Evolutionary conservation across 2,113 vertebrate genomes (phyloP), one percentile per base, ranked within the genome.

Genomic region (Chloebia gouldiae): DNA sequence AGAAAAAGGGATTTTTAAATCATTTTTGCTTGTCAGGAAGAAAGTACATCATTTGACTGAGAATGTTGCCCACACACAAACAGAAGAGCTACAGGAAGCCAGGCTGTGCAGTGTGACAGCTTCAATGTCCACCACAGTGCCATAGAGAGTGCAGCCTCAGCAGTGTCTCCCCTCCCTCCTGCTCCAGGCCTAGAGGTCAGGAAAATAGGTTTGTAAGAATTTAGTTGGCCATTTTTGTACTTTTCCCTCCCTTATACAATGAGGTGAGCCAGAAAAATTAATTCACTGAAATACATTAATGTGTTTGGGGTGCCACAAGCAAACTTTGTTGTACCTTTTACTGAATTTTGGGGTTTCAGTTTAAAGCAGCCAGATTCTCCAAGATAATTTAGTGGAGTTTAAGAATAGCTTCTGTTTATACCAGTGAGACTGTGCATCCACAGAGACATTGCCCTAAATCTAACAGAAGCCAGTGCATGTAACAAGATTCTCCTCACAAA

Each of bases 1-100:
- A 66, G 87, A 93, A 90, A 92, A 96, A 47, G 8, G 66, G 91
- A 92, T 95, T 95, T 92, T 86, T 42, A n/a, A 95, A 88, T 68
- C 35, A 81, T 42, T 95, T 95, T 60, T 70, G 4, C 79, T 60
- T 83, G 63, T 92, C 82, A 71, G 60, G 63, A 91, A 59, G 44
- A 86, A 86, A 90, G 51, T 11, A 47, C 19, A 57, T 80, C 23
- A 71, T 93, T 70, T 91, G 75, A 77, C 87, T 39, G 53, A 76
- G 49, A 17, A 44, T 21, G 37, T 7, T 96, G 68, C 81, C 86
- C 86, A 78, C 80, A 71, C 13, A 1, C 39, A 80, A 63, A 44
- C 28, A 44, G 44, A 88, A 68, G 17, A 88, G 71, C 54, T 63
- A n/a, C 24, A 54, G 61, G 68, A 86, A 83, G 35, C 19, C 12